phyloP scores from a whole-genome alignment of 2,888 invertebrate species.

The Erebia ligea region DNA sequence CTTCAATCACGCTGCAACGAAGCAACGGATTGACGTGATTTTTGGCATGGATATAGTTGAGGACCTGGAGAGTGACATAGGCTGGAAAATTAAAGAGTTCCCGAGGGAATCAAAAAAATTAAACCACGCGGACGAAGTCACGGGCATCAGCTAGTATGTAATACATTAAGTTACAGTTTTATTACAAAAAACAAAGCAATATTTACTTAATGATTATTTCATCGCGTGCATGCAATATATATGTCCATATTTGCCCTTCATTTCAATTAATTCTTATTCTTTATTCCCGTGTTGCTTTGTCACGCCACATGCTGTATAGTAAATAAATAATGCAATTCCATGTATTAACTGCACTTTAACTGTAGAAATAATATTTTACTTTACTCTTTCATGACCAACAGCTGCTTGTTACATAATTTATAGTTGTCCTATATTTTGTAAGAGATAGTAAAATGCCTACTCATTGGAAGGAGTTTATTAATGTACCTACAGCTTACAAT shows the following conservation, averaged over 20 bases:
- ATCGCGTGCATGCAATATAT: constrained; percentile 34
- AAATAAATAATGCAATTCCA: constrained; percentile 25
- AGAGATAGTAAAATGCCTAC: not conserved
- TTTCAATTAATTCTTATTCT: constrained; percentile 32
- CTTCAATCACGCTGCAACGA: too few species aligned
- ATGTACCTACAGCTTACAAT: too few species aligned
- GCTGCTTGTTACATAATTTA: constrained; percentile 4
- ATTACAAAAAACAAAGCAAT: not conserved
- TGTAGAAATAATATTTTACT: constrained; percentile 1
- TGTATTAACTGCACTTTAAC: constrained; percentile 6
- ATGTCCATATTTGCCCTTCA: constrained; percentile 21
- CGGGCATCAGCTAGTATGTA: too few species aligned
- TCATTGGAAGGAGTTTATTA: not conserved
- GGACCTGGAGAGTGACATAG: too few species aligned
- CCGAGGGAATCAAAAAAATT: too few species aligned
- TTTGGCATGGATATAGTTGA: too few species aligned
- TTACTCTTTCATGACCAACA: constrained; percentile 11
- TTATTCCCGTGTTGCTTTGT: constrained; percentile 34
- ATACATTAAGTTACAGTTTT: not conserved
- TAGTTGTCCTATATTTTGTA: not conserved
- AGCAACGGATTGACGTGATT: too few species aligned
- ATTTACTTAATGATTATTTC: constrained; percentile 19
- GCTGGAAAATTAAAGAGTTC: too few species aligned
- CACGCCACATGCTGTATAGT: constrained; percentile 31
- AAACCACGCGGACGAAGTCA: too few species aligned